phyloP scores from a whole-genome alignment of 2,888 invertebrate species.

The Eupithecia exiguata region DNA sequence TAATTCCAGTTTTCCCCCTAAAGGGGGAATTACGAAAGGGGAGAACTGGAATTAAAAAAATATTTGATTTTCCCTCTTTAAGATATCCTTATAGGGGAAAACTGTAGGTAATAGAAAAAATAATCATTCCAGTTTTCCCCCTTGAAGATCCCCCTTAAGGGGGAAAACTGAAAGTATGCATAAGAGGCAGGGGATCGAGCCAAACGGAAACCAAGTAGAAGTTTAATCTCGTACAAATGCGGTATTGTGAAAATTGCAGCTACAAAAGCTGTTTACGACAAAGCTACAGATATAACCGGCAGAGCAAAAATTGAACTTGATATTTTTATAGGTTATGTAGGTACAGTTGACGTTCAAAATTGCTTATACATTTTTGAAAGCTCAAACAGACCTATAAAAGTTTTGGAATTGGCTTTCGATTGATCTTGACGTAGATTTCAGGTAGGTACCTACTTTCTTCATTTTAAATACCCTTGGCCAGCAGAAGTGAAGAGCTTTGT shows the following conservation, averaged over 20 bases:
- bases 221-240: conserved; percentile 82
- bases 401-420: not conserved
- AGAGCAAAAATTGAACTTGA: conserved; percentile 54
- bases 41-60: no score
- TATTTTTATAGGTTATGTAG: conserved; percentile 11
- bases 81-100: no score
- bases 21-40: no score
- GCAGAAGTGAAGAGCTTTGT: not conserved
- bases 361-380: not conserved
- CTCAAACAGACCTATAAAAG: not conserved
- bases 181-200: conserved; percentile 51
- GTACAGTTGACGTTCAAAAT: not conserved
- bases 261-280: conserved; percentile 75
- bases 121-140: no score
- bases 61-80: no score
- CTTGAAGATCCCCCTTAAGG: no score
- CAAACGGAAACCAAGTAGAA: conserved; percentile 76
- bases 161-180: no score
- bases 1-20: no score
- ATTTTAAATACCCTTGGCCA: not conserved
- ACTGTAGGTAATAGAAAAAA: no score
- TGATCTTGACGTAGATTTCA: not conserved
- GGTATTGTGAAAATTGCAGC: conserved; percentile 78
- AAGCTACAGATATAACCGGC: conserved; percentile 60
- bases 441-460: not conserved